Conservation (phyloP, 2,113 vertebrate species). For the Saccopteryx bilineata region DNA sequence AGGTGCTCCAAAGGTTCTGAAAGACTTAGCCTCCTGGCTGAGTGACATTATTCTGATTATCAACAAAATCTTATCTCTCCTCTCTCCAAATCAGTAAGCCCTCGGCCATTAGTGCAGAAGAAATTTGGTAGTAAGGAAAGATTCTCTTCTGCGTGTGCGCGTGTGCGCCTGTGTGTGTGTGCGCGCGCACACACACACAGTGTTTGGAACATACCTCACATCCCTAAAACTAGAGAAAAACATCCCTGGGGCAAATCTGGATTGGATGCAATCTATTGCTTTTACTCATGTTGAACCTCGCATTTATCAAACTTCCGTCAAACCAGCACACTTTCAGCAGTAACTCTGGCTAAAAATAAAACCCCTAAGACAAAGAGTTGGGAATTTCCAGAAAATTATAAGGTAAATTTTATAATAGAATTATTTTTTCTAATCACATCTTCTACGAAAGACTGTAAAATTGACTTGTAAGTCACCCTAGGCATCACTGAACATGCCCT, state of each 20-base stretch:
- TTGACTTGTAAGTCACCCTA: background rate
- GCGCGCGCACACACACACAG: background rate
- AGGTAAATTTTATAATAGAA: background rate
- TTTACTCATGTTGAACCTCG: background rate
- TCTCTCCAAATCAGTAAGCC: background rate
- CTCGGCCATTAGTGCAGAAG: background rate
- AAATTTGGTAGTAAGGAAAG: background rate
- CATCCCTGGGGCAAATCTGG: background rate
- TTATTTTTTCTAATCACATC: background rate
- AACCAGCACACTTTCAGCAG: background rate
- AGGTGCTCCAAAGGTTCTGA: background rate
- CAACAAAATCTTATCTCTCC: background rate
- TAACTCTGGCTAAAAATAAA: slow-evolving; percentile 26
- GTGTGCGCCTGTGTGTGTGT: too few species aligned
- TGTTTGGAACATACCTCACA: background rate
- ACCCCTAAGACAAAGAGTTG: background rate
- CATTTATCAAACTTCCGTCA: background rate
- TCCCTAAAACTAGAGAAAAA: slow-evolving; percentile 2
- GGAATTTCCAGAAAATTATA: slow-evolving; percentile 2
- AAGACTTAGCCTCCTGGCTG: background rate
- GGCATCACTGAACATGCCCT: background rate
- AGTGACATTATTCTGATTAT: background rate
- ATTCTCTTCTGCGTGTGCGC: background rate
- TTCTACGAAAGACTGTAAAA: background rate
- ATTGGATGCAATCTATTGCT: background rate